These are phyloP conservation scores for Pelmatolapia mariae DNA, from an alignment of 2,113 vertebrate genomes.

Conservation along the genomic window DNA sequence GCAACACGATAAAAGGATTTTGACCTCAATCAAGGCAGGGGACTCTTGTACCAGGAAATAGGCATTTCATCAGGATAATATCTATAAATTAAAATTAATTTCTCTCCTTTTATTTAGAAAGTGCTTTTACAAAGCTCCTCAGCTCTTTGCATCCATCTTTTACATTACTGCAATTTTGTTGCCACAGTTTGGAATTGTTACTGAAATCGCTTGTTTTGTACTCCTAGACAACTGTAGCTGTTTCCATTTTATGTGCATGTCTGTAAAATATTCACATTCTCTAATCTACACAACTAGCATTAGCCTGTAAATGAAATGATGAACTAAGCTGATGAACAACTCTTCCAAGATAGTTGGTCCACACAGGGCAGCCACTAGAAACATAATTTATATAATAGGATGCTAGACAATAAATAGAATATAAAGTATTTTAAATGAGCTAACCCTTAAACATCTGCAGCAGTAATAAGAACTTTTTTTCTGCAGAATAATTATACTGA, in stretches of 20 bases:
- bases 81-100: neutral
- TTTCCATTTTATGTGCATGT: neutral
- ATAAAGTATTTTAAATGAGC: neutral
- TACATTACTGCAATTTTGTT: neutral
- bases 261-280: neutral
- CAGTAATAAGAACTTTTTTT: neutral
- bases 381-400: neutral
- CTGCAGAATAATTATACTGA: neutral
- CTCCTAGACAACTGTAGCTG: neutral
- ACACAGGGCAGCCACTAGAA: neutral
- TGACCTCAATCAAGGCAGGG: neutral
- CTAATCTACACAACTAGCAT: neutral
- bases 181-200: neutral
- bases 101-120: neutral
- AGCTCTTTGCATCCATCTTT: neutral
- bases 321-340: neutral
- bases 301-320: neutral
- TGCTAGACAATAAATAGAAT: neutral
- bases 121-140: neutral
- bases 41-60: neutral
- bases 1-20: neutral
- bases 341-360: neutral
- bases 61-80: neutral
- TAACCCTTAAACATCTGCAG: neutral
- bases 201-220: neutral